These are phyloP conservation scores for Microplitis mediator DNA, from an alignment of 1,140 invertebrate genomes.

Conservation along the genomic window DNA sequence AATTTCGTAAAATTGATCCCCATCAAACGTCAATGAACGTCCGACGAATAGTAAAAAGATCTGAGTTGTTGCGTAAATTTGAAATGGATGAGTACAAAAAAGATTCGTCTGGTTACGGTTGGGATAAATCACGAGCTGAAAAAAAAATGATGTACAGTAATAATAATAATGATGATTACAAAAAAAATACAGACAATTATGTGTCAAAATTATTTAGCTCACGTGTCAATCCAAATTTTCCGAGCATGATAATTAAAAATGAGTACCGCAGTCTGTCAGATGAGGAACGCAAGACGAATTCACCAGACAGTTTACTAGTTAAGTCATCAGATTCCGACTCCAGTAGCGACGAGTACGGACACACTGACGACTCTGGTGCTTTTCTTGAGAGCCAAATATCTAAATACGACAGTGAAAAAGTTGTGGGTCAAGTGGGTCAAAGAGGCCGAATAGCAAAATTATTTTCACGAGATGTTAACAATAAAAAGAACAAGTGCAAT, in stretches of 20 bases:
- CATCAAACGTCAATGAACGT: slow-evolving; percentile 6
- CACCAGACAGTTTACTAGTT: slow-evolving; percentile 56
- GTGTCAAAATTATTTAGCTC: slow-evolving; percentile 31
- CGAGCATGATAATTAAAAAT: slow-evolving; percentile 28
- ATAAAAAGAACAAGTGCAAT: slow-evolving; percentile 33
- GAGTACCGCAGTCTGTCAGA: slow-evolving; percentile 47
- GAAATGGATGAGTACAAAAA: slow-evolving; percentile 35
- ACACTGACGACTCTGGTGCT: slow-evolving; percentile 58
- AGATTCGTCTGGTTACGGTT: slow-evolving; percentile 14
- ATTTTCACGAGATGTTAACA: slow-evolving; percentile 50
- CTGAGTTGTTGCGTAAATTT: slow-evolving; percentile 51
- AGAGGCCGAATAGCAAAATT: slow-evolving; percentile 53
- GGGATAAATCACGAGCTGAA: slow-evolving; percentile 29
- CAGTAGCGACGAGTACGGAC: slow-evolving; percentile 57
- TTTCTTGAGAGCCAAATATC: slow-evolving; percentile 52
- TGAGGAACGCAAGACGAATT: slow-evolving; percentile 58
- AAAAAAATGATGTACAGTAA: slow-evolving; percentile 28
- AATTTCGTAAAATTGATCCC: slow-evolving; percentile 41
- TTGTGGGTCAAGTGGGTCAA: slow-evolving; percentile 18
- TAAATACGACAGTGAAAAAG: slow-evolving; percentile 40
- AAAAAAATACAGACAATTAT: slow-evolving; percentile 10
- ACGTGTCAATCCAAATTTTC: slow-evolving; percentile 22
- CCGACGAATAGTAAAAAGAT: slow-evolving; percentile 46
- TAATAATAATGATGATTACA: slow-evolving; percentile 34
- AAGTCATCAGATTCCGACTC: slow-evolving; percentile 58